These are phyloP conservation scores for Tyto alba DNA, from an alignment of 2,113 vertebrate species.

Conservation along the genomic window DNA sequence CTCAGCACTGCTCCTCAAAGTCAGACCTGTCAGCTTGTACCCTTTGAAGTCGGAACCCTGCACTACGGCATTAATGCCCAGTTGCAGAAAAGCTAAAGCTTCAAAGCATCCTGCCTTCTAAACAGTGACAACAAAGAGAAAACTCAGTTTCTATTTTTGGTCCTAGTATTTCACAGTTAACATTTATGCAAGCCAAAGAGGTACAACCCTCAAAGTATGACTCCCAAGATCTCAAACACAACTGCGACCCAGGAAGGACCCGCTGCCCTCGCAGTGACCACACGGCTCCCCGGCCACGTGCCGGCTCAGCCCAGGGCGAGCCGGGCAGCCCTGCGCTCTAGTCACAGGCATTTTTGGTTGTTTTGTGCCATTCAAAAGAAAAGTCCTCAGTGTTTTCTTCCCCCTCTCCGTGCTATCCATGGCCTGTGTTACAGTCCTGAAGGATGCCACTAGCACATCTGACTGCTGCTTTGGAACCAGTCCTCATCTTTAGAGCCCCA, in stretches of 20 bases:
- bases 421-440: neutral
- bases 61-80: slow-evolving; percentile 17
- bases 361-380: neutral
- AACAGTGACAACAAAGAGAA: slow-evolving; percentile 10
- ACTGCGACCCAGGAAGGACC: neutral
- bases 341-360: neutral
- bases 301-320: neutral
- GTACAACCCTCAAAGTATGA: neutral
- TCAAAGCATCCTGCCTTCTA: slow-evolving; percentile 47
- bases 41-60: slow-evolving; percentile 58
- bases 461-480: neutral
- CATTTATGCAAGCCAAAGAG: neutral
- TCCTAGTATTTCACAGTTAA: neutral
- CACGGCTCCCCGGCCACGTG: neutral
- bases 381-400: neutral
- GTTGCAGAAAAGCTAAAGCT: neutral
- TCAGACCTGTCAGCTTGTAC: neutral
- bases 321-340: neutral
- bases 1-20: neutral
- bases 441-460: neutral
- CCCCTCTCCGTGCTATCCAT: neutral
- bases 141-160: neutral
- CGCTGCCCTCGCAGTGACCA: neutral
- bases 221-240: neutral
- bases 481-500: neutral